Evolutionary conservation across 2,888 invertebrate species (phyloP).

Genomic region (Phengaris alcon): DNA sequence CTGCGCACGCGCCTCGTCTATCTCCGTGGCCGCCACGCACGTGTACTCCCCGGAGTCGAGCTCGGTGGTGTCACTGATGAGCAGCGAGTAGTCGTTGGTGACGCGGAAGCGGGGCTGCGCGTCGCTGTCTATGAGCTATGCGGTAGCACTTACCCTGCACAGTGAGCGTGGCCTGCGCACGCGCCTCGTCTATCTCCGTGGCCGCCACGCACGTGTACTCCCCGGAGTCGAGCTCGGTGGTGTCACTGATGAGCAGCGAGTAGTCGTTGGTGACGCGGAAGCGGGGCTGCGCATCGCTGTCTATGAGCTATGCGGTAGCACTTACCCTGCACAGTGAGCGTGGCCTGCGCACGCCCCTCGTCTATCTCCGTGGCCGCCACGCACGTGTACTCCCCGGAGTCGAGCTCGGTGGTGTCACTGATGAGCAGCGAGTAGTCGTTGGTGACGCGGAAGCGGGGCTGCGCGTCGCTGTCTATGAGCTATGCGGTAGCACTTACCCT

Average conservation of each 20-base stretch:
- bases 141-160: slow-evolving; percentile 85
- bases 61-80: slow-evolving; percentile 95
- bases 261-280: slow-evolving; percentile 93
- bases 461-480: slow-evolving; percentile 91
- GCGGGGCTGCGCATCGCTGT: slow-evolving; percentile 88
- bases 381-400: slow-evolving; percentile 97
- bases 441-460: slow-evolving; percentile 87
- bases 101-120: slow-evolving; percentile 88
- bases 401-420: slow-evolving; percentile 94
- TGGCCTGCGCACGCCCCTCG: slow-evolving; percentile 90
- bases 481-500: slow-evolving; percentile 78
- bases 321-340: slow-evolving; percentile 92
- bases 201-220: slow-evolving; percentile 96
- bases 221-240: slow-evolving; percentile 96
- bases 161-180: slow-evolving; percentile 91
- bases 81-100: slow-evolving; percentile 94
- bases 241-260: slow-evolving; percentile 95
- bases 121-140: slow-evolving; percentile 89
- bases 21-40: slow-evolving; percentile 92
- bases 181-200: slow-evolving; percentile 92
- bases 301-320: slow-evolving; percentile 80
- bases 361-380: slow-evolving; percentile 94
- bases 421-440: slow-evolving; percentile 96
- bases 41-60: slow-evolving; percentile 97
- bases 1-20: slow-evolving; percentile 91